phyloP scores from a whole-genome alignment of 2,888 invertebrate genomes.

The Lithophane ornitopus region DNA sequence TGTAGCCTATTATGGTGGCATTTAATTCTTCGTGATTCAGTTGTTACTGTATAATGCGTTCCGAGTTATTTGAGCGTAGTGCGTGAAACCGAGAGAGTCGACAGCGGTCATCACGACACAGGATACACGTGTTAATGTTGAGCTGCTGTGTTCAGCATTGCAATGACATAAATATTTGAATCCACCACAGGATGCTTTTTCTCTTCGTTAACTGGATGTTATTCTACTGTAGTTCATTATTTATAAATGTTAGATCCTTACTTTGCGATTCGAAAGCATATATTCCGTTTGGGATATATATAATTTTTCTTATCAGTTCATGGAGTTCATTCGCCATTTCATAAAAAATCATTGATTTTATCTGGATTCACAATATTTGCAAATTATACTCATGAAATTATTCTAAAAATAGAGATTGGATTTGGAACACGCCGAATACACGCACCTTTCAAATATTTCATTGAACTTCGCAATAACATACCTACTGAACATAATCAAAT shows the following conservation, averaged over 20 bases:
- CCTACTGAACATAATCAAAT: conserved; percentile 28
- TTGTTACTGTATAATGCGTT: conserved; percentile 52
- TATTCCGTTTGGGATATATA: not conserved
- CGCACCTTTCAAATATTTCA: conserved; percentile 54
- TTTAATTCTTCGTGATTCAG: conserved; percentile 69
- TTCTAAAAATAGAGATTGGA: conserved; percentile 39
- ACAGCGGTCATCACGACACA: conserved; percentile 61
- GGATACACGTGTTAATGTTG: conserved; percentile 70
- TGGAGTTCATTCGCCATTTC: conserved; percentile 14
- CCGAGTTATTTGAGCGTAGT: conserved; percentile 50
- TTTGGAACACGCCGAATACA: conserved; percentile 29
- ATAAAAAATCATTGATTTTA: not conserved
- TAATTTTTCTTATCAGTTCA: conserved; percentile 11
- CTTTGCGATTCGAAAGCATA: not conserved
- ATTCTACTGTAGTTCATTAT: conserved; percentile 35
- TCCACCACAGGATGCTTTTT: conserved; percentile 57
- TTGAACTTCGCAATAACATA: conserved; percentile 47
- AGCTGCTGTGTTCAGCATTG: conserved; percentile 60
- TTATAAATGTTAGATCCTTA: conserved; percentile 5
- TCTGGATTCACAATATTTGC: conserved; percentile 11
- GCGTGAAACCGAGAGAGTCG: conserved; percentile 51
- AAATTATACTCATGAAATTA: conserved; percentile 11
- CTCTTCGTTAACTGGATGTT: conserved; percentile 43
- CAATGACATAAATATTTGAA: conserved; percentile 63
- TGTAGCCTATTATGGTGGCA: conserved; percentile 73